Base-by-base conservation (phyloP, 2,113 vertebrate species). In the Paracanthobrama guichenoti region DNA sequence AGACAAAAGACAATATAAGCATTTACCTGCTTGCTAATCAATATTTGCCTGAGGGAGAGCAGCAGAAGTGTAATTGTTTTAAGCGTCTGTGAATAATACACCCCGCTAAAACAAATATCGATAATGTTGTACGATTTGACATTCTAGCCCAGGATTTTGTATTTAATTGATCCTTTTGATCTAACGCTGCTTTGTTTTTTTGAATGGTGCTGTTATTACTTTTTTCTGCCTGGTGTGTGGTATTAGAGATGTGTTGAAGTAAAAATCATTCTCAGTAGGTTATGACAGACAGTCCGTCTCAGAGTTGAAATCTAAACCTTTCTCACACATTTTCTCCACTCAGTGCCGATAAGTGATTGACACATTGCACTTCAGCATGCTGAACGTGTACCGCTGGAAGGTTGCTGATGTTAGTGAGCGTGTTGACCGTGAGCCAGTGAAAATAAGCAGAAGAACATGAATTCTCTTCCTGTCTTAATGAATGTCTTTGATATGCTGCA, bases 391-490 rank as follows among this genome's bases (percentile, higher is more conserved):
- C 94, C 94, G 94, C 92, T 96, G 95, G 92, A 91, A 92, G 95
- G 94, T 95, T 95, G 93, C 93, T 91, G 90, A 90, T 93, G 92
- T 90, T 92, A 94, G 92, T 91, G 94, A 93, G 93, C 90, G 92
- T 93, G 91, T 94, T 92, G 93, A 95, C 93, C 91, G 89, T 91
- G 90, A 87, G 95, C 95, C 95, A 96, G 96, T 93, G 93, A 96
- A 96, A 96, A 96, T 94, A 96, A 95, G 90, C 91, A 90, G 93
- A 94, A 93, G 95, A 95, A 95, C 94, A 94, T 95, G 94, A 94
- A 92, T 93, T 94, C 92, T 95, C 94, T 95, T 90, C 87, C 84
- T 94, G 92, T 94, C 92, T 95, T 96, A 96, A 96, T 91, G 87
- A 93, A 93, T 94, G 93, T 93, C 92, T 95, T 96, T 95, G 96